phyloP scores from a whole-genome alignment of 2,113 vertebrate genomes.

The Pantherophis guttatus region DNA sequence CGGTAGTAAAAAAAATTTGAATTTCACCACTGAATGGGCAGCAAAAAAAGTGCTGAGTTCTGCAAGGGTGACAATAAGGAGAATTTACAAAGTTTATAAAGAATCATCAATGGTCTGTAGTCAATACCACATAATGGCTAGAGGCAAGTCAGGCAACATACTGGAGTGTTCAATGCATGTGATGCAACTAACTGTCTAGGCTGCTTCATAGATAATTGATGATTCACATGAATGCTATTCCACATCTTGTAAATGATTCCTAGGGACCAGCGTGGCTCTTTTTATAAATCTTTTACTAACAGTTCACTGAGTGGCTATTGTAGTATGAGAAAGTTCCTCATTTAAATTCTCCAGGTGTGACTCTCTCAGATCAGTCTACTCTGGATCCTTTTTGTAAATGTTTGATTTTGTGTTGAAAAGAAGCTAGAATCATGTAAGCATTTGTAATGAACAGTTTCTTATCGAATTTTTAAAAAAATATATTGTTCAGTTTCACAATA shows the following conservation, averaged over 20 bases:
- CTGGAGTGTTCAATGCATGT: background rate
- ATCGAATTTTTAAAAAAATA: background rate
- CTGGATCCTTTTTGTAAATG: background rate
- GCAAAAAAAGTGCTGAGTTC: background rate
- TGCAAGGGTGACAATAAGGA: background rate
- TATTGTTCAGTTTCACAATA: background rate
- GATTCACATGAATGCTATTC: background rate
- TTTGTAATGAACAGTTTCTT: background rate
- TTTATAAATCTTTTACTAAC: background rate
- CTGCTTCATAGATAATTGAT: background rate
- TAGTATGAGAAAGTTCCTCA: background rate
- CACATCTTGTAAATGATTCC: background rate
- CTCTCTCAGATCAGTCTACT: background rate
- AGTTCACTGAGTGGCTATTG: background rate
- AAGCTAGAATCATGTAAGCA: background rate
- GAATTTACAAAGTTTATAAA: background rate
- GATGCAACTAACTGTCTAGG: background rate
- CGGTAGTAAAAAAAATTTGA: no score
- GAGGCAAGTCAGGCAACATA: background rate
- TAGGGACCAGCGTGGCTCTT: background rate
- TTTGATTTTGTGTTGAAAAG: background rate
- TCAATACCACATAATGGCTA: background rate
- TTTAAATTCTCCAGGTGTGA: background rate
- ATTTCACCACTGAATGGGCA: no score
- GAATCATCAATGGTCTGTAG: background rate